These are phyloP conservation scores for Myotis vivesi DNA, from an alignment of 2,797 vertebrate genomes.

Conservation along the genomic window DNA sequence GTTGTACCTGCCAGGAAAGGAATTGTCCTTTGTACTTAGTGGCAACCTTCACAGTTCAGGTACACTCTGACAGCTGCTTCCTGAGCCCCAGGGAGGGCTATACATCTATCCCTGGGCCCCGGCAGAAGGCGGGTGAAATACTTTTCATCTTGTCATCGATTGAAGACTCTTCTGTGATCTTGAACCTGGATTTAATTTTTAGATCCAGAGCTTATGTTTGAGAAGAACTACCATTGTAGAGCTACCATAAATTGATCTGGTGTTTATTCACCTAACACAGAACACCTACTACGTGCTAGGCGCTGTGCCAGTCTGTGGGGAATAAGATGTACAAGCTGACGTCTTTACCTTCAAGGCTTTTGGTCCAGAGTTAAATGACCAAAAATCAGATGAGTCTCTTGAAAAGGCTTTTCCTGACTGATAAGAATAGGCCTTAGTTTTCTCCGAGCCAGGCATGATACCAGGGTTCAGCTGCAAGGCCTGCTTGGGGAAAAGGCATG, in stretches of 20 bases:
- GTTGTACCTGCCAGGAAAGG: constrained; percentile 77
- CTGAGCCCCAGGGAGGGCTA: neutral
- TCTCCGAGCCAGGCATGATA: neutral
- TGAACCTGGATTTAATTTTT: neutral
- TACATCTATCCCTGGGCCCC: neutral
- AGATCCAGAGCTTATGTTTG: neutral
- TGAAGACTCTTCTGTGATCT: neutral
- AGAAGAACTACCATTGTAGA: neutral
- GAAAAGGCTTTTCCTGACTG: neutral
- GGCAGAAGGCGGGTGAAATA: neutral
- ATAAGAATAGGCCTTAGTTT: neutral
- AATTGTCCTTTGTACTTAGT: constrained; percentile 80
- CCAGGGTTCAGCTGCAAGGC: neutral
- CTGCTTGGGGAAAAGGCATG: neutral
- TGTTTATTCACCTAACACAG: neutral
- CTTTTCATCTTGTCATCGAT: neutral
- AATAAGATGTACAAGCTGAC: neutral
- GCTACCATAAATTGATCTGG: neutral
- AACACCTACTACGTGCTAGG: neutral
- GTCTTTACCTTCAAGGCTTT: neutral
- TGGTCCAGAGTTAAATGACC: neutral
- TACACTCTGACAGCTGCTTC: constrained; percentile 58
- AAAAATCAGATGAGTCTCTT: neutral
- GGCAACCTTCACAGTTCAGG: constrained; percentile 80
- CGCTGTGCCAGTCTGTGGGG: neutral